Evolutionary conservation across 2,888 invertebrate genomes (phyloP), one percentile per base, ranked within the genome.

Genomic region (Nysson spinosus): DNA sequence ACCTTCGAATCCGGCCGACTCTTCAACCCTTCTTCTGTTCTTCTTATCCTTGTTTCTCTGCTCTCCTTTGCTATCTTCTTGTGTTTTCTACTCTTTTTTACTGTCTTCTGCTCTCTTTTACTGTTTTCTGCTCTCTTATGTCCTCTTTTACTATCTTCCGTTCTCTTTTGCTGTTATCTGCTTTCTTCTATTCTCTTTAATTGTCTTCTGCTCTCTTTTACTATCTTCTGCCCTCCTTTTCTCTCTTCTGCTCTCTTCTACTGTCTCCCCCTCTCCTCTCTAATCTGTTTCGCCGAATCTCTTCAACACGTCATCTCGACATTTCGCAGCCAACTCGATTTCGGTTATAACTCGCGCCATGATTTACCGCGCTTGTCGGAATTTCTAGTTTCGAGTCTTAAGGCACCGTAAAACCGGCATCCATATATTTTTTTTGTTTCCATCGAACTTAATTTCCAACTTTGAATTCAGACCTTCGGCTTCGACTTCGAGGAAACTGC

Each of bases 281-380:
- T 47, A 44, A 56, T 70, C 58, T 40, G 51, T 46, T 24, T 19
- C 22, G 54, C 39, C 52, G 24, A 49, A 64, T 58, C 65, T 64
- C 63, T 32, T 35, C 19, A 34, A 56, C 47, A 64, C 66, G 62
- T 77, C 77, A 78, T 75, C 63, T 39, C 52, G 51, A 71, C 57
- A 51, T 73, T 60, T 62, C 51, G 68, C 72, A 50, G 64, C 52
- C 69, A 64, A 60, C 65, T 69, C 74, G 74, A 81, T 79, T 77
- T 70, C 72, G 77, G n/a, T n/a, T n/a, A n/a, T 82, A 80, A 83
- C 77, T 44, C 75, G 77, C n/a, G 64, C 49, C 72, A 69, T 83
- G 83, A 83, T 83, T 83, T 83, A 83, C 80, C 73, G 74, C 78
- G 50, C 51, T 65, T 69, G 72, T 70, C 72, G 66, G 69, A 69